phyloP scores from a whole-genome alignment of 2,888 invertebrate species.

The Erannis defoliaria region DNA sequence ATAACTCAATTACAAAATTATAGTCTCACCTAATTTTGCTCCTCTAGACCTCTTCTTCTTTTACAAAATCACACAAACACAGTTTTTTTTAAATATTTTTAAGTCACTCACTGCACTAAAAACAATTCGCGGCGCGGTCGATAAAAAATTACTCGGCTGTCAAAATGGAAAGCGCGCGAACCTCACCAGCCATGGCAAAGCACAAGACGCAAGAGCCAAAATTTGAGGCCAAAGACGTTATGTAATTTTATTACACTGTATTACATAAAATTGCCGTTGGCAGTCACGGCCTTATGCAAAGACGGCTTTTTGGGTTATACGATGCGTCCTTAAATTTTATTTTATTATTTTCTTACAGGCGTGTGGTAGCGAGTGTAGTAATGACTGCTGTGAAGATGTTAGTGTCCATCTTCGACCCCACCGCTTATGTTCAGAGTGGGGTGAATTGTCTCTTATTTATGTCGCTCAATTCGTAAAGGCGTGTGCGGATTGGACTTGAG shows the following conservation, averaged over 20 bases:
- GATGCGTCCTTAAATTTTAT: slow-evolving; percentile 43
- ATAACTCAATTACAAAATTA: slow-evolving; percentile 45
- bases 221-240: slow-evolving; percentile 81
- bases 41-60: slow-evolving; percentile 5
- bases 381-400: slow-evolving; percentile 10
- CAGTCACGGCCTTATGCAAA: slow-evolving; percentile 51
- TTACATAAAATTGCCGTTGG: slow-evolving; percentile 81
- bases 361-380: slow-evolving; percentile 14
- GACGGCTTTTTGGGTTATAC: slow-evolving; percentile 63
- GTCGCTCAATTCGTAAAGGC: slow-evolving; percentile 7
- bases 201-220: slow-evolving; percentile 74
- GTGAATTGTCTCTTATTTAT: slow-evolving; percentile 27
- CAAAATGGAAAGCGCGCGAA: slow-evolving; percentile 51
- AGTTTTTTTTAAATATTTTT: slow-evolving; percentile 26
- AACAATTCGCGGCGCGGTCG: slow-evolving; percentile 30
- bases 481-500: neutral
- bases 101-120: slow-evolving; percentile 41
- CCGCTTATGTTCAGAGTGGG: slow-evolving; percentile 19
- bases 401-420: slow-evolving; percentile 15
- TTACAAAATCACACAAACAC: slow-evolving; percentile 15
- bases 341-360: slow-evolving; percentile 24
- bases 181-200: slow-evolving; percentile 65
- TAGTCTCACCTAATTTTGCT: slow-evolving; percentile 27
- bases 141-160: slow-evolving; percentile 56
- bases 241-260: slow-evolving; percentile 78